phyloP scores from a whole-genome alignment of 2,797 vertebrate species.

The Buphagus erythrorhynchus region DNA sequence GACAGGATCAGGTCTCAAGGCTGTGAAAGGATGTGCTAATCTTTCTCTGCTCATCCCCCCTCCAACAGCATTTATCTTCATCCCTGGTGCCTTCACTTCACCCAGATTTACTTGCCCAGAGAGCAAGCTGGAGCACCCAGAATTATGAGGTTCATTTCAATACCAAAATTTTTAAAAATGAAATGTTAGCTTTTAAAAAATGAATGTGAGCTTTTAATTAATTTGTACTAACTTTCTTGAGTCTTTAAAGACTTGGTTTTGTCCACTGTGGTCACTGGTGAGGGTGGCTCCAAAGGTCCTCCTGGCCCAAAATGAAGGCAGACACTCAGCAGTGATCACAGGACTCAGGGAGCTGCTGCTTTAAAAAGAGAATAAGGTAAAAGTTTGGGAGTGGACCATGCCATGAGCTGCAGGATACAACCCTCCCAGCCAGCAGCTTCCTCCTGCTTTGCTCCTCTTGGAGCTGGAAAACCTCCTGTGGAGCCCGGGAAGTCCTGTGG shows the following conservation, averaged over 20 bases:
- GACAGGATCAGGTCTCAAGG: neutral
- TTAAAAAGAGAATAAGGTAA: neutral
- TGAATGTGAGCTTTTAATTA: neutral
- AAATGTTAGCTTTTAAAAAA: neutral
- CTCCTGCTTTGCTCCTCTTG: neutral
- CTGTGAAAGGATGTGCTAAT: neutral
- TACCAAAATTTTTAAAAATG: neutral
- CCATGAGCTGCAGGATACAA: neutral
- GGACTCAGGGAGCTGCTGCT: neutral
- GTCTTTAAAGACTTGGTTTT: neutral
- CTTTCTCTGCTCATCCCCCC: neutral
- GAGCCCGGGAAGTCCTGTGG: neutral
- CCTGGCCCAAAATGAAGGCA: neutral
- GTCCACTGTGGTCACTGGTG: fast-evolving
- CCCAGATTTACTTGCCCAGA: neutral
- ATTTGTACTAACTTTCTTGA: neutral
- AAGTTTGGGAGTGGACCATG: neutral
- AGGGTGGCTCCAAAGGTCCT: neutral
- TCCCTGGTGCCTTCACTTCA: neutral
- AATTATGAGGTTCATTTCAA: neutral
- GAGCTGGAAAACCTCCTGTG: neutral
- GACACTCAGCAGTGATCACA: neutral
- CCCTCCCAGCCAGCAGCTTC: neutral
- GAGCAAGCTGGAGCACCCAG: neutral
- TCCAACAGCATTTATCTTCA: neutral